Evolutionary conservation across 2,888 invertebrate species (phyloP).

Genomic region (Graphium colonna): DNA sequence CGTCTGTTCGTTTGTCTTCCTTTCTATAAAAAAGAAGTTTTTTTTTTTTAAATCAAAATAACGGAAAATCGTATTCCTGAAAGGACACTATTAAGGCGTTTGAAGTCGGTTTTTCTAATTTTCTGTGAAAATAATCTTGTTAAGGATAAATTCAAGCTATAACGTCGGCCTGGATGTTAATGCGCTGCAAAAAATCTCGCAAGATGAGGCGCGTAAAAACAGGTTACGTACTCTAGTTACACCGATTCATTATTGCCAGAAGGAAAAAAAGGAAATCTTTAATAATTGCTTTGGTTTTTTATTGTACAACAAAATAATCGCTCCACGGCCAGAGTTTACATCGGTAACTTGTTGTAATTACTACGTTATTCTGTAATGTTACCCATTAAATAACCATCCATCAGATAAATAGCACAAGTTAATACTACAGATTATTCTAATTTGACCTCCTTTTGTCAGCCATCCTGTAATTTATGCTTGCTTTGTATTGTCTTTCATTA

Average conservation of each 20-base stretch:
- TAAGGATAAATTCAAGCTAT: not conserved
- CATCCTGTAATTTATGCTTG: too few species aligned
- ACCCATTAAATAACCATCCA: conserved; percentile 13
- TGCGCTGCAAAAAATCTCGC: not conserved
- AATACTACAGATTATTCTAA: not conserved
- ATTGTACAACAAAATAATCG: conserved; percentile 11
- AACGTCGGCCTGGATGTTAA: not conserved
- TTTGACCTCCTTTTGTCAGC: too few species aligned
- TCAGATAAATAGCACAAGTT: not conserved
- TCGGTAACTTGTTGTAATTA: conserved; percentile 15
- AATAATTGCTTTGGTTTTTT: conserved; percentile 17
- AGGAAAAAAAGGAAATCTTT: conserved; percentile 9
- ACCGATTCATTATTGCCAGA: conserved; percentile 14
- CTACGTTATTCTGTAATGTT: conserved; percentile 17
- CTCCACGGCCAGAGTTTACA: conserved; percentile 7
- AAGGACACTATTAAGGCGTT: too few species aligned
- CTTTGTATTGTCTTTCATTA: too few species aligned
- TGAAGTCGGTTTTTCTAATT: too few species aligned
- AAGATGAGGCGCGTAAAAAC: conserved; percentile 9
- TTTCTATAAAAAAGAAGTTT: too few species aligned
- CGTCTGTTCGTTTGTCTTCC: too few species aligned
- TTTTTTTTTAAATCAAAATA: too few species aligned
- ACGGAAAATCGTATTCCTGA: too few species aligned
- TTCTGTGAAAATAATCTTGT: too few species aligned
- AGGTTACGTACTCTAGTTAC: conserved; percentile 20